These are phyloP conservation scores for Brachionus angularis DNA, from an alignment of 1,140 invertebrate species.

Conservation along the genomic window DNA sequence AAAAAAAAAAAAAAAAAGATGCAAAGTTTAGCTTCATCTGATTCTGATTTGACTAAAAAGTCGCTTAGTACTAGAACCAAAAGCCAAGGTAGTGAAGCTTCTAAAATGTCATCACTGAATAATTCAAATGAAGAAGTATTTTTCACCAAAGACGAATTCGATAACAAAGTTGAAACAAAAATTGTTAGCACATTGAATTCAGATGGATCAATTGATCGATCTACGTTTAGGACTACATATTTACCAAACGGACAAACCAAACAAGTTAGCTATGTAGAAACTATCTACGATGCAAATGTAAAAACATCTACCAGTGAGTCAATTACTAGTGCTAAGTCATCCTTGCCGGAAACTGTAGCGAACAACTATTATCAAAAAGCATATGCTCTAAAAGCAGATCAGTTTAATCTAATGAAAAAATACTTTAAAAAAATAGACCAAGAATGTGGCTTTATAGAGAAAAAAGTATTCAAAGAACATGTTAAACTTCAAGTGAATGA, in stretches of 20 bases:
- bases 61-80: too few relatives aligned
- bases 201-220: constrained; percentile 4
- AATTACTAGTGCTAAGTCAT: too few relatives aligned
- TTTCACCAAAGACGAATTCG: background rate
- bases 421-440: constrained; percentile 21
- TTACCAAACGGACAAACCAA: constrained; percentile 9
- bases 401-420: constrained; percentile 20
- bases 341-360: too few relatives aligned
- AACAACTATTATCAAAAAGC: background rate
- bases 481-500: background rate
- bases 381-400: background rate
- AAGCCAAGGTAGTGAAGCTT: too few relatives aligned
- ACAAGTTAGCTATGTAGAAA: constrained; percentile 20
- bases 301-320: too few relatives aligned
- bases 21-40: too few relatives aligned
- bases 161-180: background rate
- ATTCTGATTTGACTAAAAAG: too few relatives aligned
- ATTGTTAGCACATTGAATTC: constrained; percentile 9
- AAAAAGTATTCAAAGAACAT: constrained; percentile 1
- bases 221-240: background rate
- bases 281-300: background rate
- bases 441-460: background rate
- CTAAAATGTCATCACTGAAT: background rate
- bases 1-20: too few relatives aligned
- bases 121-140: constrained; percentile 11